Evolutionary conservation across 2,797 vertebrate species (phyloP).

Genomic region (Sebastes vulpes): DNA sequence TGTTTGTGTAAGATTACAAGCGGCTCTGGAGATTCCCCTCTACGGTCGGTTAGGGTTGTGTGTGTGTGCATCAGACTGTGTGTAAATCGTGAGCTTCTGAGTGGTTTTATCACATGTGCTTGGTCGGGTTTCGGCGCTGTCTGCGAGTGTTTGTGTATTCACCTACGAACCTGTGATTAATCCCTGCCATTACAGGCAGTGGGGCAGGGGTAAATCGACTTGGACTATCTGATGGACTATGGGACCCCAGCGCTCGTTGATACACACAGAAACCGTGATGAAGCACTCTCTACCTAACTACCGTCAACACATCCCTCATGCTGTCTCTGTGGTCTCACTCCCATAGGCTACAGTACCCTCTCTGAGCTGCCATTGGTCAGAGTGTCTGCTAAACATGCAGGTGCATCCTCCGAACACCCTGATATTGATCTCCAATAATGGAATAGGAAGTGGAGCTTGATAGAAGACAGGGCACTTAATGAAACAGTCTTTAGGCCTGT

Average conservation of each 20-base stretch:
- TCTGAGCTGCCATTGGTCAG: slow-evolving; percentile 20
- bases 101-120: slow-evolving; percentile 36
- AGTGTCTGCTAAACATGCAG: slow-evolving; percentile 33
- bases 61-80: slow-evolving; percentile 5
- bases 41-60: slow-evolving; percentile 20
- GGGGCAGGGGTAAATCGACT: slow-evolving; percentile 47
- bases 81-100: slow-evolving; percentile 24
- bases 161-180: slow-evolving; percentile 65
- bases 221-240: slow-evolving; percentile 31
- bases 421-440: slow-evolving; percentile 77
- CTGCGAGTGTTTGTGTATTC: slow-evolving; percentile 37
- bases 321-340: slow-evolving; percentile 12
- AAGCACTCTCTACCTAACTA: slow-evolving; percentile 46
- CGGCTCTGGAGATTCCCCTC: slow-evolving; percentile 52
- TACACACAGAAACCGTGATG: slow-evolving; percentile 40
- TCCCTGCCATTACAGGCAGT: slow-evolving; percentile 54
- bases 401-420: slow-evolving; percentile 22
- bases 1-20: slow-evolving; percentile 61
- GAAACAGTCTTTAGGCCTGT: slow-evolving; percentile 59
- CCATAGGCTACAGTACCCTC: slow-evolving; percentile 1
- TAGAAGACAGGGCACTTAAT: slow-evolving; percentile 57
- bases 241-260: slow-evolving; percentile 7
- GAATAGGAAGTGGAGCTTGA: slow-evolving; percentile 51
- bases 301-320: slow-evolving; percentile 61
- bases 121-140: neutral